phyloP scores from a whole-genome alignment of 2,113 vertebrate species.

The Tragelaphus buxtoni region DNA sequence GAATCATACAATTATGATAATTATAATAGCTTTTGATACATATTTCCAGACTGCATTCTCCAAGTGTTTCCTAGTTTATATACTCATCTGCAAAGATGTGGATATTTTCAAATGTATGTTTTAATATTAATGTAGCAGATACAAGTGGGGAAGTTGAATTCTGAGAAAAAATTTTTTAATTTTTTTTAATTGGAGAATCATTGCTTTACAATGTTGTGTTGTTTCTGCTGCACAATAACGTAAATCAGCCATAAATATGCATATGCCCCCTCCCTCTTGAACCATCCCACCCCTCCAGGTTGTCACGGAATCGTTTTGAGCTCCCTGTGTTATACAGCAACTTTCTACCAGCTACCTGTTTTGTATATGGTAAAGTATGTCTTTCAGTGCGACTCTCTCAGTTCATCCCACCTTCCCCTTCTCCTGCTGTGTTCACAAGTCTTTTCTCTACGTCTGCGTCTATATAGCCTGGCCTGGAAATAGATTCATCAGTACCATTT shows the following conservation, averaged over 20 bases:
- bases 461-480: background rate
- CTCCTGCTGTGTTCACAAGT: background rate
- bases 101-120: background rate
- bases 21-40: background rate
- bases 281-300: background rate
- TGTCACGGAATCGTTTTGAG: background rate
- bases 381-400: background rate
- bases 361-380: background rate
- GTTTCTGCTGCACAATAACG: background rate
- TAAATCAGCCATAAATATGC: background rate
- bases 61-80: background rate
- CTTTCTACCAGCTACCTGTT: background rate
- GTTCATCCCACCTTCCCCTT: rapidly evolving
- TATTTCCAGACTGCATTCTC: background rate
- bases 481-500: background rate
- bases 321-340: background rate
- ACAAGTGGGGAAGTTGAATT: background rate
- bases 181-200: background rate
- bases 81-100: background rate
- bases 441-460: rapidly evolving
- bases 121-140: background rate
- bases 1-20: background rate
- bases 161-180: background rate
- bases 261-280: background rate
- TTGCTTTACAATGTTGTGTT: background rate